Base-by-base conservation (phyloP, 2,113 vertebrate species). In the Mustelus asterias region DNA sequence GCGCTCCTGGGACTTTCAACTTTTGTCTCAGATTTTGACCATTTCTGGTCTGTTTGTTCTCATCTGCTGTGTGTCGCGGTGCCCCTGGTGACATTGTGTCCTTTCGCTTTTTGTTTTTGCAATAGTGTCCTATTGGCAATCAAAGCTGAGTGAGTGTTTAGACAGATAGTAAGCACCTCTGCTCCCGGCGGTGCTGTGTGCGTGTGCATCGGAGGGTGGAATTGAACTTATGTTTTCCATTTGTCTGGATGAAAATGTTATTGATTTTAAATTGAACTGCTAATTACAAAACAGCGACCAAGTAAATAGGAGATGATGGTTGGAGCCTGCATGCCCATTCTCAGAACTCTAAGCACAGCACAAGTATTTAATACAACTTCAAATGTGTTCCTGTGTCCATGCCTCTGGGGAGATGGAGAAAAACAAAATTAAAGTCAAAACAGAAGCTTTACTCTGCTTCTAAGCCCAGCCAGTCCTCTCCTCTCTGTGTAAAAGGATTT, bases 181-280 rank as follows among this genome's bases (percentile, higher is more conserved):
- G 54, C 89, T 65, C 89, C 60, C 8, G 1, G 29, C n/a, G 33
- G 20, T 10, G 60, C 48, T 54, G 63, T 67, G 33, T 67, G 88
- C 14, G 5, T n/a, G 54, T 92, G 89, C 16, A 65, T 37, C 16
- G n/a, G 60, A 93, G 60, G 54, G 89, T 44, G 33, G 33, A 65
- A 93, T 93, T 65, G 60, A 93, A 65, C 29, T 37, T 41, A 33
- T n/a, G n/a, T 9, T 93, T 93, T 67, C 60, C 16, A 65, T 65
- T 93, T 65, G 60, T 93, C n/a, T 65, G n/a, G 60, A 22, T 37
- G 89, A 67, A 93, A 93, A 93, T 93, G 60, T 93, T 22, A 93
- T 67, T 93, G 60, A 93, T 67, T 93, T 93, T 67, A 65, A 65
- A 93, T 93, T 93, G 89, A 37, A 37, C 63, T 37, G 10, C 89